Evolutionary conservation across 1,140 invertebrate genomes (phyloP).

Genomic region (Campoletis sonorensis): DNA sequence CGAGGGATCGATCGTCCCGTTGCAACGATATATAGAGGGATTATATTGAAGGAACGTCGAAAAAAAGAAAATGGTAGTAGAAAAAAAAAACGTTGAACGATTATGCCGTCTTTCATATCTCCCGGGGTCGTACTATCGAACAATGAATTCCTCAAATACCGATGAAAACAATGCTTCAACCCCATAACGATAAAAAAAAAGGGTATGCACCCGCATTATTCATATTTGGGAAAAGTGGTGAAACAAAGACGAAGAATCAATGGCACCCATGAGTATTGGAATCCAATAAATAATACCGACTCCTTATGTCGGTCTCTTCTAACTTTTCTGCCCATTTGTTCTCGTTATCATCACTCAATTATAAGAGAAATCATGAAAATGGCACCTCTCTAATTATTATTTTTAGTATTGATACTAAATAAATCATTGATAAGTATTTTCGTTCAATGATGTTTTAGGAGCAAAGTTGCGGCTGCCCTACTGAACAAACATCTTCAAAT

Average conservation of each 20-base stretch:
- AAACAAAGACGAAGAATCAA: too few relatives aligned
- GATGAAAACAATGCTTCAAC: constrained; percentile 6
- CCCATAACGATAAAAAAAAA: not conserved
- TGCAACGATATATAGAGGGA: constrained; percentile 11
- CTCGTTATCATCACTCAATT: too few relatives aligned
- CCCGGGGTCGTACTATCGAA: constrained; percentile 5
- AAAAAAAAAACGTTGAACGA: not conserved
- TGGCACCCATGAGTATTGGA: too few relatives aligned
- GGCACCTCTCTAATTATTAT: too few relatives aligned
- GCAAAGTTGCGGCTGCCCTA: constrained; percentile 89
- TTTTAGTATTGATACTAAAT: not conserved
- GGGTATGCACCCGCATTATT: too few relatives aligned
- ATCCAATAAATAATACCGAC: too few relatives aligned
- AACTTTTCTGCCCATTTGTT: too few relatives aligned
- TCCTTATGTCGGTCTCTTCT: too few relatives aligned
- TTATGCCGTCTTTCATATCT: not conserved
- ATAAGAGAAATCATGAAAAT: too few relatives aligned
- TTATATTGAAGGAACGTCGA: constrained; percentile 31
- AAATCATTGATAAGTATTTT: not conserved
- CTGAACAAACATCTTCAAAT: constrained; percentile 92
- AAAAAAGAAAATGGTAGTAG: not conserved
- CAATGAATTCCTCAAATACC: constrained; percentile 19
- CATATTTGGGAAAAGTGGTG: too few relatives aligned
- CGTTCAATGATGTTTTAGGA: constrained; percentile 76
- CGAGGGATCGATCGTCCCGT: constrained; percentile 18